These are phyloP conservation scores for Otocyon megalotis DNA, from an alignment of 2,113 vertebrate genomes.

Conservation along the genomic window DNA sequence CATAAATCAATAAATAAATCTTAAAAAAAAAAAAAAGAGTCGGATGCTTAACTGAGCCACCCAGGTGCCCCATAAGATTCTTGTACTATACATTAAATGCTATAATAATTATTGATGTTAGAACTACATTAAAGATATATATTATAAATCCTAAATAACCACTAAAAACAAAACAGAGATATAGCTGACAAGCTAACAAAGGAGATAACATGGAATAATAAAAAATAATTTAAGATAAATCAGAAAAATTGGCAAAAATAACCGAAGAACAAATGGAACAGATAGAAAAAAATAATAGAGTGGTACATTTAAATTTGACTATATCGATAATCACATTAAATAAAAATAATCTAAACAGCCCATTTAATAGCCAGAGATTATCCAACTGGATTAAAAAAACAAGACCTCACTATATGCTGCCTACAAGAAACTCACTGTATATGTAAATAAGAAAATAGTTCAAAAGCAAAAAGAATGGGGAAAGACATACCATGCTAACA, in stretches of 20 bases:
- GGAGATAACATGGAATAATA: background rate
- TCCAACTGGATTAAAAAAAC: background rate
- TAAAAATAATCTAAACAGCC: background rate
- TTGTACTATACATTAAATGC: background rate
- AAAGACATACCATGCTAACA: background rate
- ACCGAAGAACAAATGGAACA: background rate
- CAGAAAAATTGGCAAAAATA: background rate
- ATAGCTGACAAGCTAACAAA: background rate
- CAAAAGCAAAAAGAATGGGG: background rate
- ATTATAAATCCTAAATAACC: background rate
- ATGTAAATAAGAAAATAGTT: background rate
- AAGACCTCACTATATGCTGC: background rate
- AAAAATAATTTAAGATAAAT: background rate
- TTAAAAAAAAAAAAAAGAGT: too few species aligned
- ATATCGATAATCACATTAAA: background rate
- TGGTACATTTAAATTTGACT: background rate
- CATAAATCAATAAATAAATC: too few species aligned
- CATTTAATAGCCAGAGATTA: background rate
- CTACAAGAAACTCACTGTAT: background rate
- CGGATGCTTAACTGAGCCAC: background rate
- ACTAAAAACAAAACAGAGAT: background rate
- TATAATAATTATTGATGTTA: background rate
- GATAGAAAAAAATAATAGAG: slow-evolving; percentile 5
- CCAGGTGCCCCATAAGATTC: background rate
- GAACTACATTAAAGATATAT: background rate